Base-by-base conservation (phyloP, 2,888 invertebrate species). In the Tiliacea aurago region DNA sequence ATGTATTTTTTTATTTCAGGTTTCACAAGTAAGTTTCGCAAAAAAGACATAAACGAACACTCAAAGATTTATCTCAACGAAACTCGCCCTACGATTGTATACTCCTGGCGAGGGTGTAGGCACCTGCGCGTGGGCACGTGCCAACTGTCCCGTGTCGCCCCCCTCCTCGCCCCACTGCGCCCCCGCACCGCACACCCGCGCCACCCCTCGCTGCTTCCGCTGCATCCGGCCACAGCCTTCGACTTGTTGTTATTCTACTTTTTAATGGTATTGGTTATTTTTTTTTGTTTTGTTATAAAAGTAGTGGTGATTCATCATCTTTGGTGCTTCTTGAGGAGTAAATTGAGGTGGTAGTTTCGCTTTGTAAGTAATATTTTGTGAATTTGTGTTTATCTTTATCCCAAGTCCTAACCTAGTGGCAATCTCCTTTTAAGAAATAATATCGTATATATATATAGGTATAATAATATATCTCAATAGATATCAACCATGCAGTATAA, bases 121-220 rank as follows among this genome's bases (percentile, higher is more conserved):
- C 95, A 95, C 95, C 95, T 95, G 95, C 94, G 94, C 93, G 78
- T 78, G 92, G 93, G 95, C 95, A 94, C 95, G 95, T 92, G 95
- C 95, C 94, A 94, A 94, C 94, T 94, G 94, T 91, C 92, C 93
- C 91, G 88, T 89, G 82, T 90, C 90, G 80, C 87, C 86, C 87
- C 76, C 84, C 84, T 84, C 74, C 76, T 76, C 13, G 5, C 3
- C 76, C 10, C 74, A 4, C 23, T 9, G 9, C 23, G 70, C 80
- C 76, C n/a, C 78, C 49, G 71, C 82, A 47, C 78, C 78, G 70
- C 76, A 53, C 81, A 77, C 75, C 84, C 85, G 81, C 78, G 74
- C 81, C 73, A 84, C 75, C 87, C 86, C 82, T 75, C 81, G 80
- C 86, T 86, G 86, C 89, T 90, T 91, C 91, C 91, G 88, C 90